Conservation (phyloP, 1,140 invertebrate genomes). For the Danaus melanippus region DNA sequence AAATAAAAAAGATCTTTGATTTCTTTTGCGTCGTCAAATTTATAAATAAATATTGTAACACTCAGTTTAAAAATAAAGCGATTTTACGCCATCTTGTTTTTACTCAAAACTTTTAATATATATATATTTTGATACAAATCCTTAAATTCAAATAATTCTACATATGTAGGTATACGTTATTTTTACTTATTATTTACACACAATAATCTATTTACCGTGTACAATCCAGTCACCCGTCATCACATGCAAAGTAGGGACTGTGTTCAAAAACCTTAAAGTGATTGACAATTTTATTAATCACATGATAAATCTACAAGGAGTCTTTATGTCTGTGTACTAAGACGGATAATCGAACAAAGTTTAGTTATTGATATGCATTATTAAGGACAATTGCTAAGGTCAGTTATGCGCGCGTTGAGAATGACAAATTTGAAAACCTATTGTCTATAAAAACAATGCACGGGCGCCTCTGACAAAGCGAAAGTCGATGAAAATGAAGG, state of each 20-base stretch:
- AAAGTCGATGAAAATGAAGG: slow-evolving; percentile 64
- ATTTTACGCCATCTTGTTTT: too few species aligned
- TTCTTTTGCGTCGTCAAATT: too few species aligned
- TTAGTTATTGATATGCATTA: slow-evolving; percentile 6
- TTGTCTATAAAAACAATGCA: slow-evolving; percentile 61
- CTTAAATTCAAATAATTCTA: too few species aligned
- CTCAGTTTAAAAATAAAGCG: too few species aligned
- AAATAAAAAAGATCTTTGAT: too few species aligned
- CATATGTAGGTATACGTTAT: too few species aligned
- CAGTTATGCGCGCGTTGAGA: slow-evolving; percentile 36
- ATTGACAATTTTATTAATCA: neutral
- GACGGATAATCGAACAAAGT: slow-evolving; percentile 1
- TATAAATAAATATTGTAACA: too few species aligned
- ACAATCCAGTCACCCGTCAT: too few species aligned
- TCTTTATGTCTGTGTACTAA: slow-evolving; percentile 1
- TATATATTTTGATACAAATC: too few species aligned
- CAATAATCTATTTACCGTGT: too few species aligned
- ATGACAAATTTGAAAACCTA: slow-evolving; percentile 39
- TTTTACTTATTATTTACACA: too few species aligned
- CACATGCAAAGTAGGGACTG: neutral
- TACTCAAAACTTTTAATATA: too few species aligned
- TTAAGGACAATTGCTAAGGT: slow-evolving; percentile 34
- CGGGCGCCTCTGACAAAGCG: slow-evolving; percentile 31
- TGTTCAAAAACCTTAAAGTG: neutral
- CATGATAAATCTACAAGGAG: neutral